Evolutionary conservation across 2,888 invertebrate genomes (phyloP), one percentile per base, ranked within the genome.

Genomic region (Beris chalybata): DNA sequence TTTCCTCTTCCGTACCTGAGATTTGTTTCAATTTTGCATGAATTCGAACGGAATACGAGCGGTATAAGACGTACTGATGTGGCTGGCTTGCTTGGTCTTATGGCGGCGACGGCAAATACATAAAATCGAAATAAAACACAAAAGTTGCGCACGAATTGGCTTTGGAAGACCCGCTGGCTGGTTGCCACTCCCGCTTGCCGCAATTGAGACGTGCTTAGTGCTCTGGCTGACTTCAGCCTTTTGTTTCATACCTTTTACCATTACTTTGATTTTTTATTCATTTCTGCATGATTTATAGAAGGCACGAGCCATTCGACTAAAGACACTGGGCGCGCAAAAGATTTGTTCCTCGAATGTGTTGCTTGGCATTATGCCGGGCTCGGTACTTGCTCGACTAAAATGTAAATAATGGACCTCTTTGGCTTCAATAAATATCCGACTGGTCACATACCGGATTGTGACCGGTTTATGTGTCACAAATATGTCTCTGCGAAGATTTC

Each of bases 291-390:
- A 69, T 69, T 69, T 69, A 69, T 69, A 57, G 65, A 13, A 61
- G 67, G 69, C 69, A 69, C 69, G 69, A 69, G 69, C 69, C 69
- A 69, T 30, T 61, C 52, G 38, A 11, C 61, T n/a, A 50, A 63
- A 32, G 30, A 54, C 54, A 45, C 54, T 22, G 48, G 38, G 22
- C 38, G 31, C 12, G n/a, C 45, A 30, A 47, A 61, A 59, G 61
- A 61, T 61, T 61, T 38, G 50, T 48, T 50, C 43, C 61, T 50
- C 38, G 31, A 32, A 9, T 11, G 9, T 53, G 30, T 22, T 53
- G 30, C 31, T 53, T 11, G n/a, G 31, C 29, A n/a, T n/a, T n/a
- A 11, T 30, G 53, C 4, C n/a, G 12, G 9, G 9, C 5, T 38
- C 38, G 38, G 38, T 38, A 38, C 38, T 9, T 38, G 5, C 38